A percentile compares a stretch with the other conserved stretches of the same genome.
Conservation (phyloP, 2,888 invertebrate species). For the Mythimna loreyi region DNA sequence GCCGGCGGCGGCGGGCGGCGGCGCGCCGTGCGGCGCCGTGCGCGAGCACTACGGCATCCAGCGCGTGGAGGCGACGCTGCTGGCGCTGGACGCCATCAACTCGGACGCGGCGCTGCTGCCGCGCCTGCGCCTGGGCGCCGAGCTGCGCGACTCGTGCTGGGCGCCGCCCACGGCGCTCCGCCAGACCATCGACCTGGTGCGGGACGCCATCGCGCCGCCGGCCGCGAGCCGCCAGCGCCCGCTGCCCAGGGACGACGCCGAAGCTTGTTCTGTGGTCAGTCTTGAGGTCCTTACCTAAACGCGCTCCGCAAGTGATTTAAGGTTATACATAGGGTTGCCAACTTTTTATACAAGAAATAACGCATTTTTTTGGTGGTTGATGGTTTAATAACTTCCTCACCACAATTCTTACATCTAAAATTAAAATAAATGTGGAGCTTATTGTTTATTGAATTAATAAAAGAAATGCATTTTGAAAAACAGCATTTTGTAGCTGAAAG, state of each 20-base stretch:
- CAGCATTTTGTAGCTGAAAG: too few relatives aligned
- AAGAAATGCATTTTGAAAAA: too few relatives aligned
- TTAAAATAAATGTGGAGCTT: too few relatives aligned
- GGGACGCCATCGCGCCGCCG: conserved; percentile 90
- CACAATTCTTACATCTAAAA: too few relatives aligned
- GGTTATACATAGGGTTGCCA: too few relatives aligned
- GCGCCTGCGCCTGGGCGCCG: conserved; percentile 91
- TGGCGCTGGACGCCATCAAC: conserved; percentile 92
- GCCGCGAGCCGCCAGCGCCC: conserved; percentile 17
- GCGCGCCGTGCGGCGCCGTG: conserved; percentile 80
- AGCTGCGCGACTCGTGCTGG: conserved; percentile 96
- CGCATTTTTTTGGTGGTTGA: too few relatives aligned
- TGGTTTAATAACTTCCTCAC: too few relatives aligned
- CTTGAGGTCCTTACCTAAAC: not conserved
- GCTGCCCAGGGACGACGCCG: not conserved
- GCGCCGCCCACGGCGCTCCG: conserved; percentile 95
- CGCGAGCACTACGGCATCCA: conserved; percentile 95
- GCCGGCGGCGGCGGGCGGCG: conserved; percentile 72
- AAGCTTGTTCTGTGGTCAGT: conserved; percentile 29
- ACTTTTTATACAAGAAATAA: too few relatives aligned
- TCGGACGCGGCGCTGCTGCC: conserved; percentile 90
- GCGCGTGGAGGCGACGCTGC: conserved; percentile 91
- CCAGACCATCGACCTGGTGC: conserved; percentile 94
- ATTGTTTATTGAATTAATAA: too few relatives aligned
- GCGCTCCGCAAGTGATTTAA: not conserved